These are phyloP conservation scores for Hycleus cichorii DNA, from an alignment of 1,140 invertebrate genomes.

Conservation along the genomic window DNA sequence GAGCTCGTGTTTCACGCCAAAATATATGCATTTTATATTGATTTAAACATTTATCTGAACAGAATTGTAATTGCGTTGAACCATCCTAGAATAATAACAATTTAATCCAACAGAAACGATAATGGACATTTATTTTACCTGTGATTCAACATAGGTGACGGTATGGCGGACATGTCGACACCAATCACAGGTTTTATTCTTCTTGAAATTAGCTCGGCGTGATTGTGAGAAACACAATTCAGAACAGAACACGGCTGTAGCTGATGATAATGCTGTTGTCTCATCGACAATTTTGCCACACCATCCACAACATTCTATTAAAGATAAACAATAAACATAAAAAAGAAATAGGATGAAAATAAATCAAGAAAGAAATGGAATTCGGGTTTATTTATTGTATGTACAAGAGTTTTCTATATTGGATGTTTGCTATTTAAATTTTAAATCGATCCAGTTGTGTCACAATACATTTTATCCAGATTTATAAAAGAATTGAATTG, in stretches of 20 bases:
- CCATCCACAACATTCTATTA: constrained; percentile 38
- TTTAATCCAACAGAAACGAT: not conserved
- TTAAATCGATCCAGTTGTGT: not conserved
- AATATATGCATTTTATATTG: constrained; percentile 96
- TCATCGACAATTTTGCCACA: constrained; percentile 37
- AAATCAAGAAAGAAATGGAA: too few relatives aligned
- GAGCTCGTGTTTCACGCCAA: constrained; percentile 82
- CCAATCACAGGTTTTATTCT: constrained; percentile 90
- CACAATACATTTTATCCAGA: not conserved
- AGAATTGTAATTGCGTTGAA: constrained; percentile 71
- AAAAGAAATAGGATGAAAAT: too few relatives aligned
- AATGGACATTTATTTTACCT: constrained; percentile 42
- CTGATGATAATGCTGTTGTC: constrained; percentile 41
- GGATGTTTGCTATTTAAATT: too few relatives aligned
- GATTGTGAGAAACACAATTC: constrained; percentile 86
- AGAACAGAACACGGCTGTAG: constrained; percentile 66
- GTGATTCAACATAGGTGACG: constrained; percentile 85
- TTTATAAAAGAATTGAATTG: too few relatives aligned
- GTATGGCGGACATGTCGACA: constrained; percentile 83
- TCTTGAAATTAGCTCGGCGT: constrained; percentile 78
- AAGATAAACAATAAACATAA: not conserved
- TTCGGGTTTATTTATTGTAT: too few relatives aligned
- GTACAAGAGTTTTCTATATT: too few relatives aligned
- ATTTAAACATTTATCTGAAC: constrained; percentile 85
- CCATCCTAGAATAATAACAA: constrained; percentile 52